Evolutionary conservation across 2,797 vertebrate species (phyloP).

Genomic region (Ctenopoma multispine): DNA sequence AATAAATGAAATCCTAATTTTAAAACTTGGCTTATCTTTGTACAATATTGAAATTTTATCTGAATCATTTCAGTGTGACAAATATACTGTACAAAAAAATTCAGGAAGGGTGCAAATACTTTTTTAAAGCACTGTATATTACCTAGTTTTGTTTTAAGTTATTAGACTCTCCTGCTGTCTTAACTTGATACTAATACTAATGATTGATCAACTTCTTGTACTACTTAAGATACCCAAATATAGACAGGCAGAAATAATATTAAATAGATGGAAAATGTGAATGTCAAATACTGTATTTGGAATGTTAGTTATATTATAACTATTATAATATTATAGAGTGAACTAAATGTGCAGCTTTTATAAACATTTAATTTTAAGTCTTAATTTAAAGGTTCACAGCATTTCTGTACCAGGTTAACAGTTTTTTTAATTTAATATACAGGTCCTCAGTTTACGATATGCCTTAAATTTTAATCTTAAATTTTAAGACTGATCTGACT

Average conservation of each 20-base stretch:
- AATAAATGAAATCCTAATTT: no score
- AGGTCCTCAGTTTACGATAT: neutral
- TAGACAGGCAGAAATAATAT: conserved; percentile 2
- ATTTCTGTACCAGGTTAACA: conserved; percentile 16
- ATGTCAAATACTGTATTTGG: conserved; percentile 3
- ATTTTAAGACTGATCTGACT: conserved; percentile 67
- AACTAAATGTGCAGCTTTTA: neutral
- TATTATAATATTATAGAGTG: no score
- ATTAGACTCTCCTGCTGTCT: conserved; percentile 7
- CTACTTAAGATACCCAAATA: conserved; percentile 5
- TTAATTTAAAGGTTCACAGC: neutral
- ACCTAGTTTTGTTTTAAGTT: neutral
- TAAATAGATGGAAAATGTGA: neutral
- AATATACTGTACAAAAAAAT: no score
- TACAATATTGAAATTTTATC: no score
- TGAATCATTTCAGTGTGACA: no score
- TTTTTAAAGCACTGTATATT: neutral
- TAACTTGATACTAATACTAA: neutral
- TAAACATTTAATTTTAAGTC: conserved; percentile 12
- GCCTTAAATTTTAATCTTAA: conserved; percentile 42
- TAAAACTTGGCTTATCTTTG: no score
- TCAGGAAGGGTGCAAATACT: no score
- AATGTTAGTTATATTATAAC: no score
- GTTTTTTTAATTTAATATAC: conserved; percentile 18
- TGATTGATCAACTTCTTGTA: neutral